These are phyloP conservation scores for Apogon hyalosoma DNA, from an alignment of 2,797 vertebrate genomes.

Conservation along the genomic window DNA sequence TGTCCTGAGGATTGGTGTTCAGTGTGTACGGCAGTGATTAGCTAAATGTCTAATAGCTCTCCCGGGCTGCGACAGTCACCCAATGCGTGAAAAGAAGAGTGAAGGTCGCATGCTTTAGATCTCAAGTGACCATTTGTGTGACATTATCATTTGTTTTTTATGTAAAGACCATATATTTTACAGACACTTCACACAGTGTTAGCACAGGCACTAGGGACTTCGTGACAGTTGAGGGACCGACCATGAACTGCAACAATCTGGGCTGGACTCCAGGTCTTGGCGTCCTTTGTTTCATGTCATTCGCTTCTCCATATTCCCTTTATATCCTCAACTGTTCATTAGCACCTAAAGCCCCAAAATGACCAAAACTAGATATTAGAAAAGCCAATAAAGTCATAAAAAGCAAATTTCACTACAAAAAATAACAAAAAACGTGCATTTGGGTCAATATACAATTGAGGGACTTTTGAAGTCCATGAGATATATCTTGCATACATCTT, in stretches of 20 bases:
- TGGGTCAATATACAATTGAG: too few relatives aligned
- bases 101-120: constrained; percentile 52
- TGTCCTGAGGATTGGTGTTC: constrained; percentile 54
- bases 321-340: too few relatives aligned
- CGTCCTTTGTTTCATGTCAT: not conserved
- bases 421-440: too few relatives aligned
- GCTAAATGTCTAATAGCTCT: constrained; percentile 65
- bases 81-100: constrained; percentile 39
- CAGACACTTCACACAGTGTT: constrained; percentile 7
- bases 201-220: not conserved
- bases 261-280: not conserved
- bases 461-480: too few relatives aligned
- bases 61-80: constrained; percentile 32
- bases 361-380: too few relatives aligned
- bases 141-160: constrained; percentile 16
- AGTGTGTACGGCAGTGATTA: constrained; percentile 61
- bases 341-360: too few relatives aligned
- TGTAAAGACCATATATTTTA: constrained; percentile 13
- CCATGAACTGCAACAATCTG: not conserved
- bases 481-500: too few relatives aligned
- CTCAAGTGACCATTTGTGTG: constrained; percentile 41
- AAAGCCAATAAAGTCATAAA: too few relatives aligned
- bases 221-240: not conserved
- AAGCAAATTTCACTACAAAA: too few relatives aligned
- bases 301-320: not conserved